Percentiles rank a stretch among this genome's conserved stretches.
phyloP scores from a whole-genome alignment of 1,140 invertebrate species.

The Drosophila azteca region DNA sequence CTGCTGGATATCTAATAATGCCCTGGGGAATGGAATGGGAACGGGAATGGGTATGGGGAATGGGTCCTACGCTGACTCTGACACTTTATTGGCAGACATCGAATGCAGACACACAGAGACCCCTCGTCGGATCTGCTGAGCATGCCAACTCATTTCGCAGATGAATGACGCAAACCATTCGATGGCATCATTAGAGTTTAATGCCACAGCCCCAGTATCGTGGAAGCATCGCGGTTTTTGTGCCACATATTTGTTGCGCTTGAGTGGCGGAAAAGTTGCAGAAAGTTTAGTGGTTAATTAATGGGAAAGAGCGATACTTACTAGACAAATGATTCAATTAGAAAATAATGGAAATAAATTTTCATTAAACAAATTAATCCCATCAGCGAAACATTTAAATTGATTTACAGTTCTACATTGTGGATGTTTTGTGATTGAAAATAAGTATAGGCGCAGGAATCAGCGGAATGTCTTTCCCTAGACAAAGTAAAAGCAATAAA shows the following conservation, averaged over 20 bases:
- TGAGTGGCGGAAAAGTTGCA: neutral
- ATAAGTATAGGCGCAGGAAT: neutral
- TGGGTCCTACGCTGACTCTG: slow-evolving; percentile 34
- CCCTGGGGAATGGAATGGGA: neutral
- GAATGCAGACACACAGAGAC: neutral
- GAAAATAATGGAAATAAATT: too few species aligned
- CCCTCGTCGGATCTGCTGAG: neutral
- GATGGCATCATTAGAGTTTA: slow-evolving; percentile 49
- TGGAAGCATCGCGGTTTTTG: neutral
- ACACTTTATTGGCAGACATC: slow-evolving; percentile 63
- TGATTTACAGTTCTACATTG: neutral
- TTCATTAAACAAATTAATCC: too few species aligned
- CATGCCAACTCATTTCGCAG: slow-evolving; percentile 55
- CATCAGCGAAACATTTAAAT: neutral
- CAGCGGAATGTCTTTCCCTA: neutral
- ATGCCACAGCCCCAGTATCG: slow-evolving; percentile 27
- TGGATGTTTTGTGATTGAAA: neutral
- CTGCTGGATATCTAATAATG: slow-evolving; percentile 25
- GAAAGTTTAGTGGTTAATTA: neutral
- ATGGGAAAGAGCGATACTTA: neutral
- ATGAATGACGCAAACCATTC: slow-evolving; percentile 37
- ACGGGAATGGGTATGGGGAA: neutral
- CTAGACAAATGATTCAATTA: too few species aligned
- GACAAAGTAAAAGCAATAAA: slow-evolving; percentile 22
- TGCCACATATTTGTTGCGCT: neutral